phyloP scores from a whole-genome alignment of 2,797 vertebrate genomes.

The Chrosomus eos region DNA sequence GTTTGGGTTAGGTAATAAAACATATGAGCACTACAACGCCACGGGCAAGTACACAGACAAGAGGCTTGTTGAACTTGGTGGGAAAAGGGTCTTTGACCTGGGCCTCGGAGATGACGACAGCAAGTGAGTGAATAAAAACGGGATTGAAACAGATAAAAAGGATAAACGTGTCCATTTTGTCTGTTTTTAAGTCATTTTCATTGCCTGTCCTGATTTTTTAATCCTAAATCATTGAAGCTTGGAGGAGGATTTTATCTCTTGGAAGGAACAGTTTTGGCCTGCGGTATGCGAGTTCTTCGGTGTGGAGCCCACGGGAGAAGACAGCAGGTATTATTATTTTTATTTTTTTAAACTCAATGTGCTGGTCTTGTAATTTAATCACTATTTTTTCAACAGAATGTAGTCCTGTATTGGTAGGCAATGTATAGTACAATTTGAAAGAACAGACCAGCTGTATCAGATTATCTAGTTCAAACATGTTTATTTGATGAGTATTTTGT shows the following conservation, averaged over 20 bases:
- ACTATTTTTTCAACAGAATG: background rate
- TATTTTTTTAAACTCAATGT: background rate
- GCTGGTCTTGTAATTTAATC: background rate
- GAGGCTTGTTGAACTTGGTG: conserved; percentile 82
- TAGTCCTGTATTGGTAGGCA: conserved; percentile 5
- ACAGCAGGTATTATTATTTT: conserved; percentile 77
- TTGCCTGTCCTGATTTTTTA: background rate
- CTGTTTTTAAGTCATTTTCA: background rate
- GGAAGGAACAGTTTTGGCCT: conserved; percentile 90
- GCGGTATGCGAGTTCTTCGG: conserved; percentile 85
- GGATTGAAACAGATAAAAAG: background rate
- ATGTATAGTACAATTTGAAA: background rate
- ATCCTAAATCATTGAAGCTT: conserved; percentile 67
- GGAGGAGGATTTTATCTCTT: conserved; percentile 88
- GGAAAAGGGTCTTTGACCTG: conserved; percentile 82
- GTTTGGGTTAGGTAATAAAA: conserved; percentile 87
- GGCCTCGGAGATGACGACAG: conserved; percentile 84
- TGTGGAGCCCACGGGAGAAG: conserved; percentile 85
- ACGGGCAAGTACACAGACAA: conserved; percentile 87
- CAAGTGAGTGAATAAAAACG: conserved; percentile 77
- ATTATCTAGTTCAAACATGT: conserved; percentile 19
- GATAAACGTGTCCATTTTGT: background rate
- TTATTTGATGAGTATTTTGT: conserved; percentile 29
- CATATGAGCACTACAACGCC: conserved; percentile 87
- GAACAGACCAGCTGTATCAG: conserved; percentile 15